Conservation (phyloP, 2,888 invertebrate species). For the Polia nebulosa region DNA sequence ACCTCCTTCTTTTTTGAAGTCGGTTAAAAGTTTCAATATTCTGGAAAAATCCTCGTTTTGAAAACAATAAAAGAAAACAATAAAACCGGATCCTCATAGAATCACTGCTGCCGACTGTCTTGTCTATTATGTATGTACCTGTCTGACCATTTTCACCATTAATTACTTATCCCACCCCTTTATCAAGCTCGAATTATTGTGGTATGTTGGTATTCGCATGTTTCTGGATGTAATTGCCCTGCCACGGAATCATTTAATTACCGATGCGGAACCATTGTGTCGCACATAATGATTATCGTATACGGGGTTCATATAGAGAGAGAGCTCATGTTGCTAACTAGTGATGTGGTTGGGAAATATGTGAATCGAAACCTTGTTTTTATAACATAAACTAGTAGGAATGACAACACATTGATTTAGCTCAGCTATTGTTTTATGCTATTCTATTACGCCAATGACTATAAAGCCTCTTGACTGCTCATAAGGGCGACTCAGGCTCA, state of each 20-base stretch:
- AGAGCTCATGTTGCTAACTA: constrained; percentile 74
- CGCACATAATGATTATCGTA: constrained; percentile 74
- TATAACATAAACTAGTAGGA: neutral
- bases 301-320: constrained; percentile 70
- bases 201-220: neutral
- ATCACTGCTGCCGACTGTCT: neutral
- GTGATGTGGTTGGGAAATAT: constrained; percentile 74
- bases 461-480: no score
- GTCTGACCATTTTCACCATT: neutral
- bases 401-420: constrained; percentile 8
- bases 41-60: neutral
- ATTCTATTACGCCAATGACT: no score
- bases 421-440: constrained; percentile 18
- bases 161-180: neutral
- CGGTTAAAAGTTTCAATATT: neutral
- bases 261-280: constrained; percentile 78
- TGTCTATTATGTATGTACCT: no score
- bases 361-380: constrained; percentile 63
- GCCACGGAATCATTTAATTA: constrained; percentile 35
- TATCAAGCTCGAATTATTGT: neutral
- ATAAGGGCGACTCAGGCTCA: no score
- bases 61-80: neutral
- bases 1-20: no score
- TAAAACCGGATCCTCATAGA: neutral
- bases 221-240: neutral